Conservation (phyloP, 2,797 vertebrate species). For the Lithobates sylvaticus region DNA sequence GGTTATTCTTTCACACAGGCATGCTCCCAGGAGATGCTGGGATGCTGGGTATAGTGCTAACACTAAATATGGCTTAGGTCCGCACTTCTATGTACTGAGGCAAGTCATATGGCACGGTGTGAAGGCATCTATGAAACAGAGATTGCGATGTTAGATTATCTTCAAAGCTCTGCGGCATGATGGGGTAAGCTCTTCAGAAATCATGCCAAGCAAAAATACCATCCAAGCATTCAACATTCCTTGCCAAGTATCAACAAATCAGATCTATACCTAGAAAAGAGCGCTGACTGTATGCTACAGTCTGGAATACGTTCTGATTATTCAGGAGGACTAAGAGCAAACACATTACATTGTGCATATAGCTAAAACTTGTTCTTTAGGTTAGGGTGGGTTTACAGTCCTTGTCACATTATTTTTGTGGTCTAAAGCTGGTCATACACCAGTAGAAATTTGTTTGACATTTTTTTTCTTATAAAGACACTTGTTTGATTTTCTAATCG, state of each 20-base stretch:
- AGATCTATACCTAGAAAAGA: conserved; percentile 21
- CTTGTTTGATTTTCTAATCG: too few relatives aligned
- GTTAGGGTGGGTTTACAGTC: too few relatives aligned
- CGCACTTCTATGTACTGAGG: conserved; percentile 29
- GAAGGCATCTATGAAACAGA: conserved; percentile 53
- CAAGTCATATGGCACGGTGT: conserved; percentile 50
- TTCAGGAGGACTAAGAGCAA: neutral
- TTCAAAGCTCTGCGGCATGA: conserved; percentile 54
- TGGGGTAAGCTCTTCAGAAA: conserved; percentile 46
- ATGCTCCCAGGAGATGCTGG: conserved; percentile 18
- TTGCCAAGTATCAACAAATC: conserved; percentile 50
- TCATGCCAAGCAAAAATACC: conserved; percentile 53
- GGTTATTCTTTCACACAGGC: neutral
- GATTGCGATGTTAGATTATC: conserved; percentile 59
- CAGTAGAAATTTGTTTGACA: too few relatives aligned
- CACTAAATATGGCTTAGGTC: conserved; percentile 54
- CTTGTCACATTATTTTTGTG: too few relatives aligned
- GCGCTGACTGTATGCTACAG: neutral
- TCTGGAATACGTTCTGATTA: neutral
- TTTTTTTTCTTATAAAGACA: too few relatives aligned
- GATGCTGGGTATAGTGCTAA: conserved; percentile 13
- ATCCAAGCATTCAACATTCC: conserved; percentile 26
- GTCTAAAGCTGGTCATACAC: too few relatives aligned
- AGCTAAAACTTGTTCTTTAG: neutral
- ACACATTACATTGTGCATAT: neutral